phyloP scores from a whole-genome alignment of 1,140 invertebrate genomes.

The Drosophila funebris region DNA sequence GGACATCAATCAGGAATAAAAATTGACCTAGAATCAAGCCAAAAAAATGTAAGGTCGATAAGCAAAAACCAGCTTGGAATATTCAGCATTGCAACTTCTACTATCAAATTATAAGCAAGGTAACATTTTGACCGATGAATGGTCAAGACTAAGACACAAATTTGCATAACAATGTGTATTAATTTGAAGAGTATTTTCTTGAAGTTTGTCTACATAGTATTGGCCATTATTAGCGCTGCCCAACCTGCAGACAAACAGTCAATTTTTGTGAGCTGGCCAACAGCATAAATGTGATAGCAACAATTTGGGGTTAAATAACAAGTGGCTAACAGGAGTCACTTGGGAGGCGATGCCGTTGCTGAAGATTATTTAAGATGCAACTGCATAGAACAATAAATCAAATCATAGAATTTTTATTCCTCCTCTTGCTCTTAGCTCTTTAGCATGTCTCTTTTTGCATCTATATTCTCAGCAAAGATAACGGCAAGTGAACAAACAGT shows the following conservation, averaged over 20 bases:
- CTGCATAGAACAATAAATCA: conserved; percentile 70
- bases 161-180: conserved; percentile 67
- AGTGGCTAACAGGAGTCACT: conserved; percentile 20
- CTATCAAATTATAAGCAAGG: background rate
- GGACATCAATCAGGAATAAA: conserved; percentile 32
- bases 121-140: conserved; percentile 1
- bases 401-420: conserved; percentile 41
- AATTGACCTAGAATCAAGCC: conserved; percentile 15
- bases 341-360: conserved; percentile 1
- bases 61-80: background rate
- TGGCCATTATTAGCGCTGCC: conserved; percentile 39
- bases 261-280: background rate
- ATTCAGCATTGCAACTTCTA: too few relatives aligned
- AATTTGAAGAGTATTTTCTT: conserved; percentile 61
- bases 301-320: conserved; percentile 59
- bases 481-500: background rate
- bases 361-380: conserved; percentile 64
- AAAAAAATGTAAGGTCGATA: conserved; percentile 6
- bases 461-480: background rate
- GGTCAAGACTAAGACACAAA: conserved; percentile 30
- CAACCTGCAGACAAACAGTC: background rate
- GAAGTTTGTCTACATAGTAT: conserved; percentile 32
- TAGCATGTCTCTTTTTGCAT: too few relatives aligned
- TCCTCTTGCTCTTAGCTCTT: background rate
- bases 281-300: conserved; percentile 56